Conservation (phyloP, 1,140 invertebrate species). For the Paraescarpia echinospica region DNA sequence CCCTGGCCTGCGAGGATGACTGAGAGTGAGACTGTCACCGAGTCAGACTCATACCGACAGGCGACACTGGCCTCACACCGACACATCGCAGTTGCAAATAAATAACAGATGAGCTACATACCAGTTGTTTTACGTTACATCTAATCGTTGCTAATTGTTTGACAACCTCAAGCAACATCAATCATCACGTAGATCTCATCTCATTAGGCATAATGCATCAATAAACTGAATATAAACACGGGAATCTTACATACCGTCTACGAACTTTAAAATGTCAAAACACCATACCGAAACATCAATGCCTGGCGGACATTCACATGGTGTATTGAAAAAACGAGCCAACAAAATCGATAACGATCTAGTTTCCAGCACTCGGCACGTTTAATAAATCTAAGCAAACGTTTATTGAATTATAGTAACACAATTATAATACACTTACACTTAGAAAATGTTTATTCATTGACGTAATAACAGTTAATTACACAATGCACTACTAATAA, state of each 20-base stretch:
- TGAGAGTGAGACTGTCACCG: no score
- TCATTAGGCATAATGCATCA: neutral
- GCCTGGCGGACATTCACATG: neutral
- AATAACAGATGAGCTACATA: neutral
- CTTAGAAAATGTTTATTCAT: neutral
- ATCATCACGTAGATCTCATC: neutral
- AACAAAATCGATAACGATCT: neutral
- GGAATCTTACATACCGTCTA: neutral
- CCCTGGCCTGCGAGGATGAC: no score
- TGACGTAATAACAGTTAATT: neutral
- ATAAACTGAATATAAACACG: neutral
- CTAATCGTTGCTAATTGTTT: neutral
- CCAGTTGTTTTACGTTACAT: neutral
- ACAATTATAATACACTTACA: no score
- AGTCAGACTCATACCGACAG: no score
- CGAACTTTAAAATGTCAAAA: neutral
- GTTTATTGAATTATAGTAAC: neutral
- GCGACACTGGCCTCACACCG: neutral
- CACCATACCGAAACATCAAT: constrained; percentile 4
- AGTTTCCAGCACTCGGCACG: neutral
- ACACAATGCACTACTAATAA: no score
- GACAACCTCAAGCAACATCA: neutral
- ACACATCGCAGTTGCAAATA: neutral
- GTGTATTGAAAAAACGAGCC: neutral
- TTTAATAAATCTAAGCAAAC: neutral